These are phyloP conservation scores for Pegea sp. DNA, from an alignment of 23 tunicate species.

Conservation along the genomic window DNA sequence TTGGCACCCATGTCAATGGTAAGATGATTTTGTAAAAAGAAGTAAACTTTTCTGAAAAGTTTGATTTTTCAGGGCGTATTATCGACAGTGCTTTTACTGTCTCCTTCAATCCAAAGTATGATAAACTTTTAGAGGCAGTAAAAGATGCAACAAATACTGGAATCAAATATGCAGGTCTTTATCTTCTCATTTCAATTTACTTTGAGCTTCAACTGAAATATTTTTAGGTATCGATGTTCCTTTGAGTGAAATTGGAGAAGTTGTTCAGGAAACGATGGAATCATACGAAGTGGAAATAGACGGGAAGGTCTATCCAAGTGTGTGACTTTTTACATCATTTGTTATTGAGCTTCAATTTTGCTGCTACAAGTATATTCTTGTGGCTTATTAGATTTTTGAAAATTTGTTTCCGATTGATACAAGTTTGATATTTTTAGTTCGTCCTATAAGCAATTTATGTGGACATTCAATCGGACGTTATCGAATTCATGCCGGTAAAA, in stretches of 20 bases:
- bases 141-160: slow-evolving; percentile 29
- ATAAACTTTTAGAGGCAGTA: slow-evolving; percentile 9
- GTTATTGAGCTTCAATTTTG: too few species aligned
- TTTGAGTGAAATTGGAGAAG: slow-evolving; percentile 14
- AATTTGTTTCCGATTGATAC: neutral
- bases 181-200: neutral
- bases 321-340: neutral
- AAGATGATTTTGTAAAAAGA: too few species aligned
- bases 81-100: slow-evolving; percentile 29
- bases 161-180: slow-evolving; percentile 14
- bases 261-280: slow-evolving; percentile 19
- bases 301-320: slow-evolving; percentile 30
- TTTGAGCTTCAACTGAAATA: too few species aligned
- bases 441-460: slow-evolving; percentile 15
- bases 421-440: slow-evolving; percentile 3
- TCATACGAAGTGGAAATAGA: slow-evolving; percentile 15
- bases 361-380: too few species aligned
- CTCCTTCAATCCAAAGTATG: slow-evolving; percentile 15
- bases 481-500: slow-evolving; percentile 25
- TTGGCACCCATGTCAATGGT: slow-evolving; percentile 23
- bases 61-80: slow-evolving; percentile 3
- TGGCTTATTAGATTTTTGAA: too few species aligned
- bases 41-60: too few species aligned
- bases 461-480: slow-evolving; percentile 21
- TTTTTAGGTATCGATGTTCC: slow-evolving; percentile 14